phyloP scores from a whole-genome alignment of 2,888 invertebrate species.

The Zootermopsis nevadensis region DNA sequence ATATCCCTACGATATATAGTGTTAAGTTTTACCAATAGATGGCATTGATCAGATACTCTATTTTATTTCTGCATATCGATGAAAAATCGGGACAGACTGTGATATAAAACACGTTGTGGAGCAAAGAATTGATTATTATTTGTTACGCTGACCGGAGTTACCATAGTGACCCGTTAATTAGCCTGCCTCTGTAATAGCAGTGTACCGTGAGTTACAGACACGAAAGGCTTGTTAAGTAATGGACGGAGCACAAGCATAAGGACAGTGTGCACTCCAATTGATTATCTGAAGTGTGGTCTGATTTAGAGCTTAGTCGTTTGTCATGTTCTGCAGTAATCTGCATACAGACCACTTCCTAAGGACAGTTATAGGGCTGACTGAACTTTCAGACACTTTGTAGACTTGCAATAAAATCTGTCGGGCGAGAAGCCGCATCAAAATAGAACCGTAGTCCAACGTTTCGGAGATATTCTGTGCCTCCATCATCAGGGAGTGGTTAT shows the following conservation, averaged over 20 bases:
- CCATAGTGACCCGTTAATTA: conserved; percentile 18
- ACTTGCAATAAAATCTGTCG: too few species aligned
- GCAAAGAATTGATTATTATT: conserved; percentile 12
- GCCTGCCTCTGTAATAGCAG: neutral
- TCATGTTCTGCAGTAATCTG: neutral
- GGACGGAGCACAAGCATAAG: neutral
- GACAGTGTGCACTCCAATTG: conserved; percentile 8
- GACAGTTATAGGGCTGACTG: too few species aligned
- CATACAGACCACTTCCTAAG: too few species aligned
- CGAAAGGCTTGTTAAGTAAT: conserved; percentile 3
- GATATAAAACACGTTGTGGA: neutral
- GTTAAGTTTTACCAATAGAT: too few species aligned
- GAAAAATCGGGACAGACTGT: neutral
- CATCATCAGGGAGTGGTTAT: too few species aligned
- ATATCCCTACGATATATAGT: too few species aligned
- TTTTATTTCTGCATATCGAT: neutral
- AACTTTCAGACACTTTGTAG: too few species aligned
- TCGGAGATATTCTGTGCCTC: too few species aligned
- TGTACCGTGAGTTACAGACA: neutral
- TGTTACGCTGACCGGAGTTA: conserved; percentile 6
- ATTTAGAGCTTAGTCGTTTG: neutral
- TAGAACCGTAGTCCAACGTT: too few species aligned
- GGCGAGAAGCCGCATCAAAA: too few species aligned
- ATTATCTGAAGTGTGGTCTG: neutral
- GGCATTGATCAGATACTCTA: too few species aligned